phyloP scores from a whole-genome alignment of 2,797 vertebrate genomes.

The Apodemus agrarius region DNA sequence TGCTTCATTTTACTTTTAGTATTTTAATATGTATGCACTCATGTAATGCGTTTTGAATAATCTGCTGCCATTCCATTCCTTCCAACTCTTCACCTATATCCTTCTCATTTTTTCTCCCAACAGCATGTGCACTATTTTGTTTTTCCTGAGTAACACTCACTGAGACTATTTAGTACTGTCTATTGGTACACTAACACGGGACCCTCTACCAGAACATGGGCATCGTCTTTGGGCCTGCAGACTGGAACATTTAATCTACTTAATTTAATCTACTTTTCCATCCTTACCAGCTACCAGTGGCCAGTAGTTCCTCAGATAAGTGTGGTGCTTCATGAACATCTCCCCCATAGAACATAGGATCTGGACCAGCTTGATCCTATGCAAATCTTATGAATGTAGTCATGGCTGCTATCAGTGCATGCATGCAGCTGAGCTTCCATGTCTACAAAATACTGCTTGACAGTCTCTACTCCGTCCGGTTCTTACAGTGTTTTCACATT shows the following conservation, averaged over 20 bases:
- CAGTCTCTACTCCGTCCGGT: no score
- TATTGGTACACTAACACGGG: no score
- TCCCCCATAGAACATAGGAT: neutral
- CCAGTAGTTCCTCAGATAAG: neutral
- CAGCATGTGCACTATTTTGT: neutral
- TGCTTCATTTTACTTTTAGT: neutral
- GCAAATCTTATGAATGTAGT: neutral
- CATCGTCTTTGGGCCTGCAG: neutral
- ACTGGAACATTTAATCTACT: no score
- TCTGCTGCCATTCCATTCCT: neutral
- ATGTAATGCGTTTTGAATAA: neutral
- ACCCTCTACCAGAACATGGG: no score
- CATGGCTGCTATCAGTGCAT: neutral
- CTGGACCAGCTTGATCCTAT: neutral
- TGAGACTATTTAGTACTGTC: neutral
- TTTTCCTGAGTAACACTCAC: neutral
- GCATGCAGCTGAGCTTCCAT: neutral
- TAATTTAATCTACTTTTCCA: neutral
- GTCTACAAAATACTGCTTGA: neutral
- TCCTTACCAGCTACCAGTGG: neutral
- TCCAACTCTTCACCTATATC: neutral
- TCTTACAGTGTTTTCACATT: neutral
- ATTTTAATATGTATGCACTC: neutral
- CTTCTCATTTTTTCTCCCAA: neutral
- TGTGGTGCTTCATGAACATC: neutral